Evolutionary conservation across 2,113 vertebrate genomes (phyloP), one percentile per base, ranked within the genome.

Genomic region (Vulpes vulpes): DNA sequence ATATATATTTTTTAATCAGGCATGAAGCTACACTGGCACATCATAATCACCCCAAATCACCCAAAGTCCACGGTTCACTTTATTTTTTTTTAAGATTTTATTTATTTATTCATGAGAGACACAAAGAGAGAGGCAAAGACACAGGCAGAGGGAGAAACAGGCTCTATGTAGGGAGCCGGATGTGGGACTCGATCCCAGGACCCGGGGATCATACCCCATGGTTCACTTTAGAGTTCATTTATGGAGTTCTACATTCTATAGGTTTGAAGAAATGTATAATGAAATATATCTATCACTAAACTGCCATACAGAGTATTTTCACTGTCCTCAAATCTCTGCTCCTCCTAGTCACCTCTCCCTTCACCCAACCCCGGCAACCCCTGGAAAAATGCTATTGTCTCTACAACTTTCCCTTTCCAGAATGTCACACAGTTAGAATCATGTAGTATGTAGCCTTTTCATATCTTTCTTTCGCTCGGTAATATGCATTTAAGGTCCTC

Each of bases 351-450:
- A 59, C 19, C 25, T 94, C 80, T 55, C 19, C 27, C 83, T 53
- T 65, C 14, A 25, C 0, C 15, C 1, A 32, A 2, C 35, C 49
- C 2, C 25, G 51, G 5, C 22, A 32, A 38, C 3, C 30, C n/a
- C 14, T 83, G 43, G 51, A 85, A 43, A 60, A 85, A 55, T 38
- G n/a, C n/a, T 73, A 35, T 14, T 32, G 19, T n/a, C 82, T 76
- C n/a, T 59, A 57, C 22, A 79, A 19, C 51, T 79, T 87, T 87
- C n/a, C 60, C 49, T 65, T 67, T n/a, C 30, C 59, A 67, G 20
- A 80, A 65, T 87, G 27, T 78, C 73, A 22, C n/a, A 16, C 32
- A 43, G 12, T 79, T 87, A 16, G 6, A 57, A 19, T 25, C 35
- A 78, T 11, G n/a, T 27, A 25, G n/a, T 57, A 67, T 11, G 51